Percentiles rank a stretch among this genome's conserved stretches.
These are phyloP conservation scores for Pasiphila rectangulata DNA, from an alignment of 2,888 invertebrate species.

Conservation along the genomic window DNA sequence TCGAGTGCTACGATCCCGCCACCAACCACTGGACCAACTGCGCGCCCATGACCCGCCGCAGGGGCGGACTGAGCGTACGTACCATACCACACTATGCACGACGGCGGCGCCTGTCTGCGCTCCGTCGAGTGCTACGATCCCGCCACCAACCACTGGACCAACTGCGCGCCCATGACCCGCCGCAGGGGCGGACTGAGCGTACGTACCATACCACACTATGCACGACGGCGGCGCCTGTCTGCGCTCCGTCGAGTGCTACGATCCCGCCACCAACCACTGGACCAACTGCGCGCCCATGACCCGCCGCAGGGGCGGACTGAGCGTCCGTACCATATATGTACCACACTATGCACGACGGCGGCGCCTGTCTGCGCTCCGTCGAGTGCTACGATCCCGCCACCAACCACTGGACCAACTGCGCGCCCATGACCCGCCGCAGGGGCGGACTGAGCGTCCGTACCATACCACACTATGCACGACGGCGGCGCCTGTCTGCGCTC, in stretches of 20 bases:
- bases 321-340: constrained; percentile 86
- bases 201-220: constrained; percentile 44
- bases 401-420: constrained; percentile 89
- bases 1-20: constrained; percentile 91
- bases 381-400: constrained; percentile 91
- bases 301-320: constrained; percentile 92
- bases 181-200: constrained; percentile 94
- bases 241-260: constrained; percentile 90
- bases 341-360: background rate
- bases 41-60: constrained; percentile 91
- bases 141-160: constrained; percentile 86
- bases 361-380: constrained; percentile 77
- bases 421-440: constrained; percentile 92
- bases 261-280: constrained; percentile 88
- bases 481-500: constrained; percentile 59
- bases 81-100: constrained; percentile 3
- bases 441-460: constrained; percentile 91
- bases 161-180: constrained; percentile 92
- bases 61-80: constrained; percentile 93
- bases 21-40: constrained; percentile 89
- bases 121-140: constrained; percentile 94
- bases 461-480: no score
- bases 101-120: background rate
- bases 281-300: constrained; percentile 93
- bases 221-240: background rate